These are phyloP conservation scores for Drosophila antonietae DNA, from an alignment of 2,888 invertebrate genomes.

Conservation along the genomic window DNA sequence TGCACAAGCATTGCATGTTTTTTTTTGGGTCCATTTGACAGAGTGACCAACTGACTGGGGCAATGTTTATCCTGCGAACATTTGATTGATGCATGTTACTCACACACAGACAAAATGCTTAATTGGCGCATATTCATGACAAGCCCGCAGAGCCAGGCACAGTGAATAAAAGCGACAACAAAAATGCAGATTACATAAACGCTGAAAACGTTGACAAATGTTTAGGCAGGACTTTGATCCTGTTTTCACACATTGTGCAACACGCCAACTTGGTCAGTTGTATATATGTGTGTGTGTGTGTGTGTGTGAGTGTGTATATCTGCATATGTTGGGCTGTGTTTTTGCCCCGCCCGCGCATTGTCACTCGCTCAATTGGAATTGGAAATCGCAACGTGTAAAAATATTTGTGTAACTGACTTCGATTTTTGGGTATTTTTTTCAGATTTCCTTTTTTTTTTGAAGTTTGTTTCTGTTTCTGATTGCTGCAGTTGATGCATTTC, in stretches of 20 bases:
- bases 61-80: slow-evolving; percentile 67
- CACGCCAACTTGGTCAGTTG: slow-evolving; percentile 45
- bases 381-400: slow-evolving; percentile 75
- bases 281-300: slow-evolving; percentile 9
- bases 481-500: slow-evolving; percentile 81
- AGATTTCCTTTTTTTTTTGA: slow-evolving; percentile 40
- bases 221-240: slow-evolving; percentile 74
- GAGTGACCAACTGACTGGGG: slow-evolving; percentile 40
- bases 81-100: slow-evolving; percentile 76
- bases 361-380: slow-evolving; percentile 65
- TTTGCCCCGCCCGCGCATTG: slow-evolving; percentile 72
- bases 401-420: slow-evolving; percentile 77
- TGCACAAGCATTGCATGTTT: slow-evolving; percentile 40
- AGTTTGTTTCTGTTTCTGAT: slow-evolving; percentile 77
- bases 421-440: slow-evolving; percentile 40
- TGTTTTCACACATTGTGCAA: slow-evolving; percentile 78
- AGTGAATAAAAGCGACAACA: not conserved
- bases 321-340: slow-evolving; percentile 25
- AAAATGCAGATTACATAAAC: slow-evolving; percentile 71
- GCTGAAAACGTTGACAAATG: slow-evolving; percentile 71
- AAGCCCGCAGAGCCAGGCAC: slow-evolving; percentile 23
- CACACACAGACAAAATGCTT: slow-evolving; percentile 73
- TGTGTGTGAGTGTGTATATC: not conserved
- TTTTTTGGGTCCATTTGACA: slow-evolving; percentile 33
- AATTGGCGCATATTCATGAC: slow-evolving; percentile 75